Evolutionary conservation across 2,113 vertebrate species (phyloP).

Genomic region (Malurus elegans): DNA sequence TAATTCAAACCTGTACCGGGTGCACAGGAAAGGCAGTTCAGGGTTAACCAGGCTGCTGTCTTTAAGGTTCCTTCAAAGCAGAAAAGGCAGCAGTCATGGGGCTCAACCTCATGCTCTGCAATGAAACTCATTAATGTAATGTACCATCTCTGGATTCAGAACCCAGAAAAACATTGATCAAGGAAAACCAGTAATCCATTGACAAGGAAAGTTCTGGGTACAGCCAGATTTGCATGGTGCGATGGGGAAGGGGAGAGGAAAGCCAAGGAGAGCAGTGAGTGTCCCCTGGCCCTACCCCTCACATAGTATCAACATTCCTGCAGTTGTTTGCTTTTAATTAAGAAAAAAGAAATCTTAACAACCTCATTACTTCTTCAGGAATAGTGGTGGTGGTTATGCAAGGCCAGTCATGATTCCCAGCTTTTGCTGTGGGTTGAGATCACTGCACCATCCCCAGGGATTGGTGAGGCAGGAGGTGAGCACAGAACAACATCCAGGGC

Average conservation of each 20-base stretch:
- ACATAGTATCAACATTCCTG: background rate
- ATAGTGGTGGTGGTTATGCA: background rate
- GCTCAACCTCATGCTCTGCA: background rate
- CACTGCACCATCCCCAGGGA: background rate
- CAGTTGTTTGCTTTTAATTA: background rate
- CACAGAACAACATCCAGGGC: background rate
- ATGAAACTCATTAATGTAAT: background rate
- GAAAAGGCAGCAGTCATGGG: background rate
- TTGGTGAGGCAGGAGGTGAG: background rate
- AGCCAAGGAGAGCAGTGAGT: background rate
- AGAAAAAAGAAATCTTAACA: background rate
- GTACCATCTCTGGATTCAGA: background rate
- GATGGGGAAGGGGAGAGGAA: background rate
- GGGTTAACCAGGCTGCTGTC: background rate
- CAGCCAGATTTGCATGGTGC: background rate
- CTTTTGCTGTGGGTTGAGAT: background rate
- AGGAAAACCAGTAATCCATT: too few relatives aligned
- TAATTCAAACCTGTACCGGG: constrained; percentile 71
- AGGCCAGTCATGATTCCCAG: background rate
- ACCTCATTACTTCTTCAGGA: background rate
- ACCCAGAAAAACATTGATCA: background rate
- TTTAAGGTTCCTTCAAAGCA: background rate
- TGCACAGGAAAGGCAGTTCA: background rate
- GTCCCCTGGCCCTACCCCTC: background rate
- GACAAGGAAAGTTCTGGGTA: background rate